Evolutionary conservation across 2,113 vertebrate genomes (phyloP).

Genomic region (Dunckerocampus dactyliophorus): DNA sequence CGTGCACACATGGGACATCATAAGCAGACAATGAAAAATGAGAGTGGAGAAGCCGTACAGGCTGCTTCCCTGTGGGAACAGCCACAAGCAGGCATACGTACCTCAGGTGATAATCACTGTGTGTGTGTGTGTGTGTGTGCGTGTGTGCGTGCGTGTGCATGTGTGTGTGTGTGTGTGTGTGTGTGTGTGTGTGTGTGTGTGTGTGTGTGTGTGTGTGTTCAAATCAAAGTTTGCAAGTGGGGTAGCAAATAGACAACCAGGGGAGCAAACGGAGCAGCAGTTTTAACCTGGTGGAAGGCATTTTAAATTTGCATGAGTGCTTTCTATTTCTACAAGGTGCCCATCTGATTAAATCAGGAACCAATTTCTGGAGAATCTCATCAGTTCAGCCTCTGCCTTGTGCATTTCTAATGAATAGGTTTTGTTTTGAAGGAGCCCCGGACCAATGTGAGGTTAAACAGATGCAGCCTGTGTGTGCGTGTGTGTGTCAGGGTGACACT

Average conservation of each 20-base stretch:
- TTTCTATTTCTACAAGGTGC: constrained; percentile 33
- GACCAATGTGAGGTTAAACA: constrained; percentile 22
- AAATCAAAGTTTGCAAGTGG: constrained; percentile 15
- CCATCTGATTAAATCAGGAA: constrained; percentile 46
- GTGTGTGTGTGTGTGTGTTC: constrained; percentile 29
- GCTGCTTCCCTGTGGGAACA: constrained; percentile 62
- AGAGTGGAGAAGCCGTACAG: constrained; percentile 58
- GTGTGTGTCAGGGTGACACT: constrained; percentile 2
- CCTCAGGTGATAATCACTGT: constrained; percentile 64
- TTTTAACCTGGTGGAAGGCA: constrained; percentile 13
- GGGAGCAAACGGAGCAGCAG: constrained; percentile 19
- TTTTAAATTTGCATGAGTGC: constrained; percentile 14
- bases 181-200: constrained; percentile 44
- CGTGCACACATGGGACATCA: constrained; percentile 65
- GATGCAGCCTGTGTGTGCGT: constrained; percentile 7
- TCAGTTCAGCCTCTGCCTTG: constrained; percentile 28
- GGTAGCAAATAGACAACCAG: constrained; percentile 22
- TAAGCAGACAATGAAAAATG: constrained; percentile 78
- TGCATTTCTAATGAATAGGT: constrained; percentile 18
- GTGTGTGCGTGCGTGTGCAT: constrained; percentile 30
- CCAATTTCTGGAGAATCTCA: constrained; percentile 43
- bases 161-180: constrained; percentile 44
- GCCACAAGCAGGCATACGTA: constrained; percentile 56
- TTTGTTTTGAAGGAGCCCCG: constrained; percentile 23
- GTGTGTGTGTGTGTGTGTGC: constrained; percentile 32